Base-by-base conservation (phyloP, 2,113 vertebrate species). In the Podarcis raffonei region DNA sequence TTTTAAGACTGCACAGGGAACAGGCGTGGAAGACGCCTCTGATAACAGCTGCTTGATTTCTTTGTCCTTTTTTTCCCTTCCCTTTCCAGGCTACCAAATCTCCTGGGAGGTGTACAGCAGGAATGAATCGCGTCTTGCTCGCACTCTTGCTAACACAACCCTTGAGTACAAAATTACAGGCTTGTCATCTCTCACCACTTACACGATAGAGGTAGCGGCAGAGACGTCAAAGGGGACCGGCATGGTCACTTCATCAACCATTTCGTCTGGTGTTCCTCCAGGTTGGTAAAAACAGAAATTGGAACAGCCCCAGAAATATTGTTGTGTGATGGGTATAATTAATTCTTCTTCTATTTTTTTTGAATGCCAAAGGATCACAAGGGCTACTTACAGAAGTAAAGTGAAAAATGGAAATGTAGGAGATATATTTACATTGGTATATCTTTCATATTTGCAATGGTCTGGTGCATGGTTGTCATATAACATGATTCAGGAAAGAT, bases 221-320 rank as follows among this genome's bases (percentile, higher is more conserved):
- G 85, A 95, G 62, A 99, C 99, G 0, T 95, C 98, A 0, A 97
- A 95, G 1, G 99, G 99, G 0, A 91, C 94, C 0, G 99, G 99
- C 6, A 91, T 94, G 86, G 90, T 95, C 86, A 98, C 98, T 0
- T 97, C 98, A 5, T 98, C 98, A 87, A 98, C 98, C 94, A 99
- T 99, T 94, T 99, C 99, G 25, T 99, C 99, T 0, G 99, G 99
- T 15, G 98, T 99, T 39, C 98, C 99, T 53, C 99, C 99, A 98
- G 98, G 99, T 99, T 77, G 93, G 95, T 95, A 66, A 35, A 3
- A 37, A 0, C 48, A 1, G 3, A 1, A 8, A 81, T 80, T 8
- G 15, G 15, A 2, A 30, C 6, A 13, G 35, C 69, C 57, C 3
- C 2, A 35, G 87, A n/a, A n/a, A 3, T 0, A 30, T n/a, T 77